Conservation (phyloP, 1,140 invertebrate genomes). For the Trypoxylus dichotomus region DNA sequence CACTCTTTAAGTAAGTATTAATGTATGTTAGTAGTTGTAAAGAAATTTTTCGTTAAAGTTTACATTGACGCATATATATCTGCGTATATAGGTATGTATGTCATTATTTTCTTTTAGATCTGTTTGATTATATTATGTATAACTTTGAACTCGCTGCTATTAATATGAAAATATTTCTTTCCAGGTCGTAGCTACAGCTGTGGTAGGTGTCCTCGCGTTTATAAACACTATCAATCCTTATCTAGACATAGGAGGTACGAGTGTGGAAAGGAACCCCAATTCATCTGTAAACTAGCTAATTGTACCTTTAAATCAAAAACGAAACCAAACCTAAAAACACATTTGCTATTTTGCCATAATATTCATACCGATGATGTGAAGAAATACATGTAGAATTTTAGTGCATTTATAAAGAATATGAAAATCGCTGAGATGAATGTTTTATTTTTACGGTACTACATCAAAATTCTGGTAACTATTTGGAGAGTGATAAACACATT, state of each 20-base stretch:
- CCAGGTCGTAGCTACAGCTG: slow-evolving; percentile 51
- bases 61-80: too few relatives aligned
- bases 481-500: too few relatives aligned
- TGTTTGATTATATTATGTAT: too few relatives aligned
- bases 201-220: neutral
- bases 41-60: too few relatives aligned
- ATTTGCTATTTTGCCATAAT: slow-evolving; percentile 31
- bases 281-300: slow-evolving; percentile 50
- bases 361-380: neutral
- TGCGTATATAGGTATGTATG: too few relatives aligned
- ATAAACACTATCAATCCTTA: slow-evolving; percentile 15
- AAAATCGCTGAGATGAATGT: neutral
- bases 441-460: too few relatives aligned
- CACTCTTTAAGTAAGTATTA: too few relatives aligned
- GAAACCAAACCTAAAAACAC: slow-evolving; percentile 40
- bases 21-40: too few relatives aligned
- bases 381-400: neutral
- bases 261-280: slow-evolving; percentile 59
- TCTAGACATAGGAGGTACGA: slow-evolving; percentile 55
- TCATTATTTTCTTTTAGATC: too few relatives aligned
- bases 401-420: neutral
- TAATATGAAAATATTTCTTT: slow-evolving; percentile 32
- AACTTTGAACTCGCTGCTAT: neutral
- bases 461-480: too few relatives aligned
- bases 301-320: slow-evolving; percentile 49